Percentiles rank a stretch among this genome's conserved stretches.
phyloP scores from a whole-genome alignment of 2,797 vertebrate genomes.

The Lutra lutra region DNA sequence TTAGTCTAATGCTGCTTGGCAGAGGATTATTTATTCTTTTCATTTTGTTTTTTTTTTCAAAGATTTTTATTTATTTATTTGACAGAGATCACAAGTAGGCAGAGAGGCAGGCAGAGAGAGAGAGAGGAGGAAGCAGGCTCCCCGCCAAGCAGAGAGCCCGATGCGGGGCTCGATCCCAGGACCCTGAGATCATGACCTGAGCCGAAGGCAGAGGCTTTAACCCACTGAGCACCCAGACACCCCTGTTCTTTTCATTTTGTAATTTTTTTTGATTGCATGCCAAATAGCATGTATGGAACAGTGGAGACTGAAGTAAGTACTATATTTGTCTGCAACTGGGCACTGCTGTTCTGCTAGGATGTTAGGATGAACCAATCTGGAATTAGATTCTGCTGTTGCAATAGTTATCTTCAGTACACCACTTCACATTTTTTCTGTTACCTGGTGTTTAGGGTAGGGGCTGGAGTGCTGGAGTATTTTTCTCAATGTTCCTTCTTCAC shows the following conservation, averaged over 20 bases:
- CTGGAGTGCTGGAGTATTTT: not conserved
- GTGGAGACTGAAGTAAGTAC: not conserved
- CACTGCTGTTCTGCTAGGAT: not conserved
- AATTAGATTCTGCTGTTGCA: not conserved
- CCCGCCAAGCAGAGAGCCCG: too few relatives aligned
- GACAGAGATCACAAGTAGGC: too few relatives aligned
- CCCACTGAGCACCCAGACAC: too few relatives aligned
- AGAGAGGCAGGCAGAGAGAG: too few relatives aligned
- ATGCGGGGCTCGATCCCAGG: too few relatives aligned
- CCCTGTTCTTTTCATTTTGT: not conserved
- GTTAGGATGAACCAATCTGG: not conserved
- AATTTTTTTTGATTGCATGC: not conserved
- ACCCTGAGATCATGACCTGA: too few relatives aligned
- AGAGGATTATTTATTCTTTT: not conserved
- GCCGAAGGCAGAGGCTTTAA: too few relatives aligned
- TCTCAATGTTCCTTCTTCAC: not conserved
- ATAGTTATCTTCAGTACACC: not conserved
- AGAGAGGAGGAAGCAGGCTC: too few relatives aligned
- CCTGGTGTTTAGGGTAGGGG: not conserved
- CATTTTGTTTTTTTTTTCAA: not conserved
- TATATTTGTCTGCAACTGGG: not conserved
- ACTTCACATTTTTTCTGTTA: not conserved
- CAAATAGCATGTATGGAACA: not conserved
- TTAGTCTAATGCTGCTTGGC: not conserved
- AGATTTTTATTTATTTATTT: too few relatives aligned